Evolutionary conservation across 2,888 invertebrate species (phyloP).

Genomic region (Chelonus formosanus): DNA sequence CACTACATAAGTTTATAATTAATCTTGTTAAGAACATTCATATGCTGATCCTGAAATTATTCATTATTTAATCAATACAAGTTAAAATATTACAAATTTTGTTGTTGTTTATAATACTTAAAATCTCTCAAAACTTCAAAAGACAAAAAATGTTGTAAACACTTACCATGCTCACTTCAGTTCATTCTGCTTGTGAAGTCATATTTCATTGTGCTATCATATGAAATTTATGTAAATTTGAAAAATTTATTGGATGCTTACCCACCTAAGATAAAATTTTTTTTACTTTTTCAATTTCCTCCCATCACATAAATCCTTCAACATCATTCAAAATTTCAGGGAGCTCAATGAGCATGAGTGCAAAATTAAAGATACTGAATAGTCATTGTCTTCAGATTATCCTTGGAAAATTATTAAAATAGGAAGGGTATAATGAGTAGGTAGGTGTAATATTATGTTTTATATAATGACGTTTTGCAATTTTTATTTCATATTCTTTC

Average conservation of each 20-base stretch:
- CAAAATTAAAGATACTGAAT: too few species aligned
- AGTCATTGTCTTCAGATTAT: too few species aligned
- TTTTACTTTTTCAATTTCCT: slow-evolving; percentile 77
- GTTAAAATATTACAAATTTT: slow-evolving; percentile 9
- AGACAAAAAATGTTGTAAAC: slow-evolving; percentile 27
- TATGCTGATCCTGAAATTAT: slow-evolving; percentile 59
- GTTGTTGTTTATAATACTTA: slow-evolving; percentile 3
- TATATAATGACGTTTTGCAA: too few species aligned
- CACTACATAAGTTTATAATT: slow-evolving; percentile 50
- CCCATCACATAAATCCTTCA: slow-evolving; percentile 81
- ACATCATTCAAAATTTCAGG: slow-evolving; percentile 72
- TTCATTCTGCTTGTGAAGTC: slow-evolving; percentile 76
- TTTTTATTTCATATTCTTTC: too few species aligned
- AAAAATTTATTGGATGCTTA: slow-evolving; percentile 2
- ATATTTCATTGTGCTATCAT: slow-evolving; percentile 67
- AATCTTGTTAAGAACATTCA: slow-evolving; percentile 53
- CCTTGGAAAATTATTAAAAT: too few species aligned
- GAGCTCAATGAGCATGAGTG: slow-evolving; percentile 76
- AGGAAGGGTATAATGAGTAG: slow-evolving; percentile 68
- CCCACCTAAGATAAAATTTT: slow-evolving; percentile 48
- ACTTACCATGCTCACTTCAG: slow-evolving; percentile 51
- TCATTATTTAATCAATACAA: slow-evolving; percentile 11
- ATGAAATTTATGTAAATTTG: neutral
- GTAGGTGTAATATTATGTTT: too few species aligned
- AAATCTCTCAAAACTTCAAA: slow-evolving; percentile 30